A percentile compares a stretch with the other conserved stretches of the same genome.
phyloP scores from a whole-genome alignment of 2,888 invertebrate genomes.

The Phengaris arion region DNA sequence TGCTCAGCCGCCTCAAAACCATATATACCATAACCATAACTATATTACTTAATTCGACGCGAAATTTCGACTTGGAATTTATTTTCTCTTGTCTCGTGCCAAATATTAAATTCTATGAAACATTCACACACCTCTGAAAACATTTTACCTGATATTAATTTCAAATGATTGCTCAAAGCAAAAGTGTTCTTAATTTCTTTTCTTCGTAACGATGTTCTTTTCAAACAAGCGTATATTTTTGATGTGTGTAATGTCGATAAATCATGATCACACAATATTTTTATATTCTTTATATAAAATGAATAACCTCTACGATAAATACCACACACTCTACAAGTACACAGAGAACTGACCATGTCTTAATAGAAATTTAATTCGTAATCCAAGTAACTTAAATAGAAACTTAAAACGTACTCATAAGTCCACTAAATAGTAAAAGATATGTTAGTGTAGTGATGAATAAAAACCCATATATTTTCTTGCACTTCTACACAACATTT shows the following conservation, averaged over 20 bases:
- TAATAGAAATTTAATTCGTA: too few species aligned
- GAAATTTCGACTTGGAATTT: constrained; percentile 54
- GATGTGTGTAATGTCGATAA: neutral
- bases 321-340: too few species aligned
- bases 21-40: too few species aligned
- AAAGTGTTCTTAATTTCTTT: constrained; percentile 29
- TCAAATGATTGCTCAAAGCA: constrained; percentile 41
- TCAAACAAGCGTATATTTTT: neutral
- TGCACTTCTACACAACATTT: too few species aligned
- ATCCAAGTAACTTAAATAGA: too few species aligned
- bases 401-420: too few species aligned
- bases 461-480: too few species aligned
- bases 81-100: constrained; percentile 54
- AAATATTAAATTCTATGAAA: constrained; percentile 66
- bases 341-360: too few species aligned
- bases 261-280: neutral
- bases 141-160: constrained; percentile 55
- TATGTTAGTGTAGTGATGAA: too few species aligned
- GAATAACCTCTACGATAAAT: too few species aligned
- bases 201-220: constrained; percentile 20
- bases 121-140: constrained; percentile 58
- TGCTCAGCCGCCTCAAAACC: constrained; percentile 20
- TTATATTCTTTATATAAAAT: too few species aligned
- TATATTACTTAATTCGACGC: constrained; percentile 51
- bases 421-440: too few species aligned